Conservation (phyloP, 1,140 invertebrate genomes). For the Drosophila sp. region DNA sequence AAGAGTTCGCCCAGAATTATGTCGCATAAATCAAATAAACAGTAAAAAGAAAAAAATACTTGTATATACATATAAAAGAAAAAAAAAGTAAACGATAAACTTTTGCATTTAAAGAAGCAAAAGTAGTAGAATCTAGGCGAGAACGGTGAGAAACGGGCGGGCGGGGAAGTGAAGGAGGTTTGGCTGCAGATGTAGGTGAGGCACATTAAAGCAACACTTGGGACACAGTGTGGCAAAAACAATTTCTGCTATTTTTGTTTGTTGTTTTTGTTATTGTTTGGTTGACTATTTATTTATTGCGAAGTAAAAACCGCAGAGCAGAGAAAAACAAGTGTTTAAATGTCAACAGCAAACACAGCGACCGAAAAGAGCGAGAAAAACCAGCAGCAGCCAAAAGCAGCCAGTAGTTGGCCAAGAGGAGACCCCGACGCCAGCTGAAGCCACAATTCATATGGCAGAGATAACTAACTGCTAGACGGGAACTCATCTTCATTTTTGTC, state of each 20-base stretch:
- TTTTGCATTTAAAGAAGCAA: constrained; percentile 69
- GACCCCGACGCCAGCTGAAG: constrained; percentile 17
- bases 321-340: constrained; percentile 77
- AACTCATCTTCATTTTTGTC: constrained; percentile 63
- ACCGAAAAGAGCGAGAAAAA: constrained; percentile 59
- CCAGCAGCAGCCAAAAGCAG: constrained; percentile 46
- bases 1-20: constrained; percentile 77
- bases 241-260: constrained; percentile 25
- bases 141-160: not conserved
- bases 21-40: constrained; percentile 81
- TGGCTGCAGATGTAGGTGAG: constrained; percentile 17
- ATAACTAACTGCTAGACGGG: constrained; percentile 45
- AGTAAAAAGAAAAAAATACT: constrained; percentile 38
- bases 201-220: constrained; percentile 70
- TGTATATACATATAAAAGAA: constrained; percentile 36
- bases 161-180: not conserved
- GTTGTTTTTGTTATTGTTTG: not conserved
- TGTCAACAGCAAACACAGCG: constrained; percentile 66
- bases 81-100: constrained; percentile 79
- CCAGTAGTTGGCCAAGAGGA: constrained; percentile 4
- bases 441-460: constrained; percentile 63
- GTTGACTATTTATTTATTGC: constrained; percentile 57
- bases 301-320: constrained; percentile 58
- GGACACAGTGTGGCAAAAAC: constrained; percentile 47
- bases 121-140: not conserved